Evolutionary conservation across 2,113 vertebrate genomes (phyloP), one percentile per base, ranked within the genome.

Genomic region (Anarrhichthys ocellatus): DNA sequence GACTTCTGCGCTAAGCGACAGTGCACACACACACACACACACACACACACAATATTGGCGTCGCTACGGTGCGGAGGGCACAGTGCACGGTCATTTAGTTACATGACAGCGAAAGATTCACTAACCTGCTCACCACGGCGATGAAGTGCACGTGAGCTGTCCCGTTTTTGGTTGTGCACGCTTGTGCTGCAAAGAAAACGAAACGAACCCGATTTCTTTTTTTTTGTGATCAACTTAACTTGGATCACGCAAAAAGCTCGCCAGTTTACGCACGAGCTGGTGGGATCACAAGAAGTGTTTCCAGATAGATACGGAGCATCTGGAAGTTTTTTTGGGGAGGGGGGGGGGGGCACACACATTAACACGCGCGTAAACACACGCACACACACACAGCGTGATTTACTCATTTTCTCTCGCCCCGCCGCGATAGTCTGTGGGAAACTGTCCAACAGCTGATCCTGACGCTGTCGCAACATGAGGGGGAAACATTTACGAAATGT

Each of bases 11-110:
- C 84, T 64, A 76, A 83, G 88, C 80, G 80, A 72, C 83, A 34
- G 85, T 89, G 84, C 84, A 77, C 20, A n/a, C 79, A 70, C 83
- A 89, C 81, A 87, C 34, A 34, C 4, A 34, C 34, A 6, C 34
- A 2, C 84, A 77, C 50, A n/a, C 79, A 70, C 83, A 89, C 81
- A 87, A 81, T 79, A 80, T 83, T 84, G 87, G 84, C 87, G 84
- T 85, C 83, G 76, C 80, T 81, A 13, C 91, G 58, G 73, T 79
- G 82, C 86, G 77, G 78, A 88, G 85, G 88, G 85, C 88, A 89
- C 81, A 56, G 90, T 91, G 88, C 89, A 87, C 62, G 88, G 82
- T 90, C 82, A 65, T 85, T 73, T 76, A 44, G 71, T 69, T 52
- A 50, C 81, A 71, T 94, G 88, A 92, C 90, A 92, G 87, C 73